phyloP scores from a whole-genome alignment of 2,797 vertebrate genomes.

The Premnoplex brunnescens region DNA sequence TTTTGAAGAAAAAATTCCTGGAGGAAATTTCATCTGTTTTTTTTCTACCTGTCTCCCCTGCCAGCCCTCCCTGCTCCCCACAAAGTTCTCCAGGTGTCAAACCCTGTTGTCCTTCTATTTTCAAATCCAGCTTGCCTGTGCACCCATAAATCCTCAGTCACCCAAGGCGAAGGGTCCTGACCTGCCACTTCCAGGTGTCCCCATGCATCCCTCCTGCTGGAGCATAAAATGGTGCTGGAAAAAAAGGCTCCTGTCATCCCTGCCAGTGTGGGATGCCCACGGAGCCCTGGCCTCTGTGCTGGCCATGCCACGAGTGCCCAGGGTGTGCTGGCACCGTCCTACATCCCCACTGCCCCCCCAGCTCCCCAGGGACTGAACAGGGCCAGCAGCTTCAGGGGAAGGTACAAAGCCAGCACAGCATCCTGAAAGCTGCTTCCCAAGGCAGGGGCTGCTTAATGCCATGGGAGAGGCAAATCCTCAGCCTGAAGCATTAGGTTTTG shows the following conservation, averaged over 20 bases:
- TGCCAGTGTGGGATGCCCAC: accelerated
- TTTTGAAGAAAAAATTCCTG: neutral
- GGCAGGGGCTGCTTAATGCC: accelerated
- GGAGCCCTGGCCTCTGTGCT: neutral
- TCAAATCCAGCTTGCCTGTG: accelerated
- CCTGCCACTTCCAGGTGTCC: accelerated
- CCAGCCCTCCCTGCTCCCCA: neutral
- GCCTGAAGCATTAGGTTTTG: neutral
- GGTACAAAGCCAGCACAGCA: neutral
- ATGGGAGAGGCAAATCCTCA: neutral
- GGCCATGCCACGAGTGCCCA: accelerated
- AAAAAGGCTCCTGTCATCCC: too few relatives aligned
- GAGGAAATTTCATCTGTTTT: neutral
- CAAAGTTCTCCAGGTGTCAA: neutral
- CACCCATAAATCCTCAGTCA: neutral
- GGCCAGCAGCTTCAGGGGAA: neutral
- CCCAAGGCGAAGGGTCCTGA: neutral
- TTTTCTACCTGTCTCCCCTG: neutral
- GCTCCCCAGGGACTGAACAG: too few relatives aligned
- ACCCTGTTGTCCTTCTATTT: neutral
- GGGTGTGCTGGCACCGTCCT: neutral
- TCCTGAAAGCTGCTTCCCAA: neutral
- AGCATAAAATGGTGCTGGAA: neutral
- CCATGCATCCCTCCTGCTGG: accelerated
- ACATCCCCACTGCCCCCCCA: neutral